Percentiles rank a stretch among this genome's conserved stretches.
phyloP scores from a whole-genome alignment of 2,888 invertebrate species.

The Endomychus coccineus region DNA sequence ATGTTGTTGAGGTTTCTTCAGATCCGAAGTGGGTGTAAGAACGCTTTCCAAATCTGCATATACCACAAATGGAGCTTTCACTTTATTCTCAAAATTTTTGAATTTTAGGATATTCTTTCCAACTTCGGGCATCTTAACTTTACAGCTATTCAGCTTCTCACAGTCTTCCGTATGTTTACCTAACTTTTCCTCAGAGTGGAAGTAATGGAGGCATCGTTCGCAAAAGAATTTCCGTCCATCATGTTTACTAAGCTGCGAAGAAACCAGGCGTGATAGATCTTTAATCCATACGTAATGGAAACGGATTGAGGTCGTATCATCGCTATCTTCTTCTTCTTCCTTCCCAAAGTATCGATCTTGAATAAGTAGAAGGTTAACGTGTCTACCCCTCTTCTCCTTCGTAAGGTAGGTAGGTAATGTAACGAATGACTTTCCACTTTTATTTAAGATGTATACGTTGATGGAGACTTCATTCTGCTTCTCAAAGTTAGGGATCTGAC shows the following conservation, averaged over 20 bases:
- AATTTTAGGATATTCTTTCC: constrained; percentile 10
- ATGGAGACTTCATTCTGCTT: constrained; percentile 13
- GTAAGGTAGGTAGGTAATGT: constrained; percentile 1
- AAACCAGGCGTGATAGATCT: constrained; percentile 2
- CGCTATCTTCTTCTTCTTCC: constrained; percentile 9
- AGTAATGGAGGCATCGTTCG: constrained; percentile 15
- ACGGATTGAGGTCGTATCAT: constrained; percentile 5
- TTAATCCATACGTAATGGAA: constrained; percentile 15
- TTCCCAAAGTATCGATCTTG: constrained; percentile 9
- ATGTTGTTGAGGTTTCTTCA: constrained; percentile 9
- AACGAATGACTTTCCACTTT: background rate
- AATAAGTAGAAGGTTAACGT: constrained; percentile 12
- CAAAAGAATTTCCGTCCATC: constrained; percentile 9
- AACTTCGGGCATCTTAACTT: constrained; percentile 2
- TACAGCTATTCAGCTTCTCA: constrained; percentile 11
- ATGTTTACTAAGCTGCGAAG: constrained; percentile 4
- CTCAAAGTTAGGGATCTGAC: constrained; percentile 12
- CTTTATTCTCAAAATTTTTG: constrained; percentile 6
- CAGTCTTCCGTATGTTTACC: constrained; percentile 6
- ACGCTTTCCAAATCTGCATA: constrained; percentile 14
- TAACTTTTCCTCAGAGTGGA: constrained; percentile 1
- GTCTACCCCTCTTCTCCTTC: constrained; percentile 6
- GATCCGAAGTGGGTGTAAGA: constrained; percentile 5
- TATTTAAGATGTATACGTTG: constrained; percentile 14
- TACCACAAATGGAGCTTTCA: constrained; percentile 11